These are phyloP conservation scores for Polia nebulosa DNA, from an alignment of 2,888 invertebrate genomes.

Conservation along the genomic window DNA sequence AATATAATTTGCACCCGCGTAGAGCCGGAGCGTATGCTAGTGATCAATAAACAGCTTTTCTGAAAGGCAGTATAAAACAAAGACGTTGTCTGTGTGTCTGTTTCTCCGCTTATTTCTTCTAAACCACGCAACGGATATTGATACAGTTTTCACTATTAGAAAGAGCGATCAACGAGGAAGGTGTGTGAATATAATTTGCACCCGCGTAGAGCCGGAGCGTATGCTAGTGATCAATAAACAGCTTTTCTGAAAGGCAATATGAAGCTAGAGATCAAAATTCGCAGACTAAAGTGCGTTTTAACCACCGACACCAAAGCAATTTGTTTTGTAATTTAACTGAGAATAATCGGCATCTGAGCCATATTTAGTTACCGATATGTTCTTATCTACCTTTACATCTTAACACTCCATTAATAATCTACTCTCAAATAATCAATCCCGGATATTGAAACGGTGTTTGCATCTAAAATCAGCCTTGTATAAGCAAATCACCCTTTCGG, in stretches of 20 bases:
- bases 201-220: too few species aligned
- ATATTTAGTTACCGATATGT: background rate
- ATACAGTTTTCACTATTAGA: too few species aligned
- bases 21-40: too few species aligned
- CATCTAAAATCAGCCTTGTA: slow-evolving; percentile 61
- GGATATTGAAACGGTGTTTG: slow-evolving; percentile 26
- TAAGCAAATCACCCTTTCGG: slow-evolving; percentile 66
- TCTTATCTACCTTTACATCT: background rate
- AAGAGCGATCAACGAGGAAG: too few species aligned
- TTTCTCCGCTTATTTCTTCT: too few species aligned
- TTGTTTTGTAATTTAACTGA: background rate
- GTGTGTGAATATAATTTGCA: too few species aligned
- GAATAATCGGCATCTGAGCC: background rate
- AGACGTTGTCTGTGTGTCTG: too few species aligned
- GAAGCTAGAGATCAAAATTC: too few species aligned
- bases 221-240: background rate
- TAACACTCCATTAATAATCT: slow-evolving; percentile 46
- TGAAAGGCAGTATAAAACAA: too few species aligned
- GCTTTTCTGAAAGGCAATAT: background rate
- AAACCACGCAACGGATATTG: too few species aligned
- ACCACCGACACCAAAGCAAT: background rate
- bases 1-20: too few species aligned
- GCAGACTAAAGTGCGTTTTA: background rate
- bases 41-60: too few species aligned
- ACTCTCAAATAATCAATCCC: slow-evolving; percentile 19